Conservation (phyloP, 2,797 vertebrate species). For the Capromys pilorides region DNA sequence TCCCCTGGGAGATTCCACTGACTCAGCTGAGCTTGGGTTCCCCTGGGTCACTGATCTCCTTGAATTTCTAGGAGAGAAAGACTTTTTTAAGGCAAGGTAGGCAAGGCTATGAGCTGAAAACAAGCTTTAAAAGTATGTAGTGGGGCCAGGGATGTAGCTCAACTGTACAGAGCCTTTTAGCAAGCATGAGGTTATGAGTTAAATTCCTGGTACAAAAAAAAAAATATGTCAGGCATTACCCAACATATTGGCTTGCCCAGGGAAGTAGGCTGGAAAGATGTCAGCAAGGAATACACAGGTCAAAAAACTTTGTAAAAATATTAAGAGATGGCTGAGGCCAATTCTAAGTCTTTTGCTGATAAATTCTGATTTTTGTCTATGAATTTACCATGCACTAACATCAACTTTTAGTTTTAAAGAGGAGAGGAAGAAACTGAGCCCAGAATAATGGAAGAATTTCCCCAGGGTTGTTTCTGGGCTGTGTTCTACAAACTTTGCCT, state of each 20-base stretch:
- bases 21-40: neutral
- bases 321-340: slow-evolving; percentile 5
- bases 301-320: neutral
- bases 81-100: neutral
- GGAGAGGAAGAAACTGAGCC: slow-evolving; percentile 22
- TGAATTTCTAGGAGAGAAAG: neutral
- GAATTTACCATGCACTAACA: neutral
- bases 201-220: no score
- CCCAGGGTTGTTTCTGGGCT: neutral
- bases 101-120: neutral
- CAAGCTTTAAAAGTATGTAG: slow-evolving; percentile 23
- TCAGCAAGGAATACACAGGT: neutral
- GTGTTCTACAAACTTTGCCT: neutral
- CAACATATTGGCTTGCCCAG: neutral
- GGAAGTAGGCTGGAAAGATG: neutral
- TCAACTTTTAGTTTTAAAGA: slow-evolving; percentile 33
- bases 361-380: slow-evolving; percentile 39
- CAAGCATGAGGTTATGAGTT: no score
- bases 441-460: neutral
- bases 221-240: neutral
- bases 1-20: neutral
- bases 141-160: no score
- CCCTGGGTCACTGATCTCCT: neutral
- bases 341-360: slow-evolving; percentile 13
- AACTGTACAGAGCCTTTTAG: no score